phyloP scores from a whole-genome alignment of 2,113 vertebrate genomes.

The Notiomystis cincta region DNA sequence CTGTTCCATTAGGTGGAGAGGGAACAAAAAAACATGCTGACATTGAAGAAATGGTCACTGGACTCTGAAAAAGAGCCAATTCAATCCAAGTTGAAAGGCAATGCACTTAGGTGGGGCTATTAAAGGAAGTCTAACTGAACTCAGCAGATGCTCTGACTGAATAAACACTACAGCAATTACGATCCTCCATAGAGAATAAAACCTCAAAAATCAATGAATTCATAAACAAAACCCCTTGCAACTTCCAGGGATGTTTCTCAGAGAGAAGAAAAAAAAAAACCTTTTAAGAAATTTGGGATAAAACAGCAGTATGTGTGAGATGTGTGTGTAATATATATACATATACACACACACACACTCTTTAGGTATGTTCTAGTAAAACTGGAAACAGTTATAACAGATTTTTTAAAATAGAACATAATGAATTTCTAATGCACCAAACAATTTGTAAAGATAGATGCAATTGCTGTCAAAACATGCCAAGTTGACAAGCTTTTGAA shows the following conservation, averaged over 20 bases:
- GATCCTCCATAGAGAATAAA: neutral
- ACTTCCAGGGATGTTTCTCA: neutral
- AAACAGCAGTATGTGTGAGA: neutral
- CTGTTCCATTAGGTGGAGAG: neutral
- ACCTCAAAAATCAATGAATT: neutral
- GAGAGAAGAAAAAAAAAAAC: neutral
- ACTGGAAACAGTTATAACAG: neutral
- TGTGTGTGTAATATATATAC: neutral
- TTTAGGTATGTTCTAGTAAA: neutral
- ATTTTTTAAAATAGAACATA: neutral
- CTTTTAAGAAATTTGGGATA: neutral
- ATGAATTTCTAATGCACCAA: constrained; percentile 26
- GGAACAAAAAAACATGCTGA: neutral
- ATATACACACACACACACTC: neutral
- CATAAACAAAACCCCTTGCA: neutral
- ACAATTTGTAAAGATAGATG: neutral
- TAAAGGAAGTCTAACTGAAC: neutral
- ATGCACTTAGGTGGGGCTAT: neutral
- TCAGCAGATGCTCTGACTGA: neutral
- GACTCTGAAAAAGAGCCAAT: neutral
- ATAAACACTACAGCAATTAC: neutral
- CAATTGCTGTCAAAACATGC: constrained; percentile 37
- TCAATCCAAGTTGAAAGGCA: neutral
- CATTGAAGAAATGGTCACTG: neutral
- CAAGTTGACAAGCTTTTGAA: neutral